phyloP scores from a whole-genome alignment of 2,113 vertebrate species.

The Otis tarda region DNA sequence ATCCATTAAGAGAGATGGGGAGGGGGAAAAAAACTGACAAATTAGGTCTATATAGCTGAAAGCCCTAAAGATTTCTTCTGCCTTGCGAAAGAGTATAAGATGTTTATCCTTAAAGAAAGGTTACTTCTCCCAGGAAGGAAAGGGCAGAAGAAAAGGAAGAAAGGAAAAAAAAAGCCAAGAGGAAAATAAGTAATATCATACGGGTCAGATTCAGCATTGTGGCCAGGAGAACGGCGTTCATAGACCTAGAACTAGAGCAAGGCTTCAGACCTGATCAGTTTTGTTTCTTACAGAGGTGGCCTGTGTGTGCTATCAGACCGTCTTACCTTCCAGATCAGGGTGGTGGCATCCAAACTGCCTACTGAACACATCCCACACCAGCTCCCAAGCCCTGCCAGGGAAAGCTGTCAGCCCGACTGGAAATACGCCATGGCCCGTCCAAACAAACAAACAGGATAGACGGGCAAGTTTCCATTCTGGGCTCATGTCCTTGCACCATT shows the following conservation, averaged over 20 bases:
- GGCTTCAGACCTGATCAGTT: not conserved
- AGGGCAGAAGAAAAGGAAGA: not conserved
- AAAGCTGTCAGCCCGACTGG: not conserved
- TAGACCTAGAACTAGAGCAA: not conserved
- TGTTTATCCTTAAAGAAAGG: conserved; percentile 26
- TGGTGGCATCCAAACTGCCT: not conserved
- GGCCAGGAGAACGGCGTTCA: not conserved
- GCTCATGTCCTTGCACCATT: not conserved
- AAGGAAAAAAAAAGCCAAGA: not conserved
- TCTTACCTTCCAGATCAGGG: not conserved
- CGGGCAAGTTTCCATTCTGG: not conserved
- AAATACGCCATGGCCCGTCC: not conserved
- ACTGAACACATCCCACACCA: accelerated
- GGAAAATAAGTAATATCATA: not conserved
- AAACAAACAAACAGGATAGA: not conserved
- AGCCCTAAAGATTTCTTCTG: conserved; percentile 39
- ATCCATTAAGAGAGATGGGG: conserved; percentile 34
- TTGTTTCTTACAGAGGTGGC: not conserved
- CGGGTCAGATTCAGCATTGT: not conserved
- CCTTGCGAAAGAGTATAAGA: not conserved
- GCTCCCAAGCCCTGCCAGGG: not conserved
- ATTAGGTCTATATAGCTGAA: conserved; percentile 35
- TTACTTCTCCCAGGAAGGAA: not conserved
- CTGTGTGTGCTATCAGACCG: not conserved
- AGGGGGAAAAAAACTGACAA: accelerated